A percentile compares a stretch with the other conserved stretches of the same genome.
phyloP scores from a whole-genome alignment of 2,888 invertebrate genomes.

The Pocota personata region DNA sequence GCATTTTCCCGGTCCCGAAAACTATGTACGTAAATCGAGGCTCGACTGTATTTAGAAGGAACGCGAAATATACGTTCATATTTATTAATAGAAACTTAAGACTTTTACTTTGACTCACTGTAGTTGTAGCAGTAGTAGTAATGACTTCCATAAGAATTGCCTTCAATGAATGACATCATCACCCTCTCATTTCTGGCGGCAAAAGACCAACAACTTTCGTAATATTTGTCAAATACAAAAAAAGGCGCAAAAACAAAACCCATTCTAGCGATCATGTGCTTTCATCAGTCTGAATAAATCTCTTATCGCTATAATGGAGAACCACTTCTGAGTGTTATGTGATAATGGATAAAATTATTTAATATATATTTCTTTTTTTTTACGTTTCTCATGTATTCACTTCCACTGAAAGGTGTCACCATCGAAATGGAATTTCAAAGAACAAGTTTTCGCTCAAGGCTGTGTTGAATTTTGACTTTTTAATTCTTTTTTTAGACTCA shows the following conservation, averaged over 20 bases:
- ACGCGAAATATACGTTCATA: too few species aligned
- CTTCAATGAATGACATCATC: conserved; percentile 16
- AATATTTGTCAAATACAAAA: not conserved
- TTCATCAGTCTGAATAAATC: not conserved
- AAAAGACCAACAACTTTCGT: not conserved
- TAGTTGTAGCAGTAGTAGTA: not conserved
- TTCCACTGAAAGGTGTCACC: conserved; percentile 16
- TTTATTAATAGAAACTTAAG: too few species aligned
- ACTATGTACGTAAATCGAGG: too few species aligned
- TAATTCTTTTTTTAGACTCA: not conserved
- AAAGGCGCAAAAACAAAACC: not conserved
- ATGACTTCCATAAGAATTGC: not conserved
- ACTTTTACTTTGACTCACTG: not conserved
- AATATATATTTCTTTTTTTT: not conserved
- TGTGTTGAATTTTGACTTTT: not conserved
- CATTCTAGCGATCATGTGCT: not conserved
- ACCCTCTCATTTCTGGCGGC: not conserved
- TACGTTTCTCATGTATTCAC: not conserved
- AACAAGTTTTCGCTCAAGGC: conserved; percentile 25
- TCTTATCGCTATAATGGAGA: not conserved
- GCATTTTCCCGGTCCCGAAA: too few species aligned
- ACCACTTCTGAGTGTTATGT: not conserved
- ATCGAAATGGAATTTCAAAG: not conserved
- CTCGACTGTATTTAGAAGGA: too few species aligned
- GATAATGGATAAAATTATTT: conserved; percentile 9